Conservation (phyloP, 2,113 vertebrate genomes). For the Brachypodius melanocephalos region DNA sequence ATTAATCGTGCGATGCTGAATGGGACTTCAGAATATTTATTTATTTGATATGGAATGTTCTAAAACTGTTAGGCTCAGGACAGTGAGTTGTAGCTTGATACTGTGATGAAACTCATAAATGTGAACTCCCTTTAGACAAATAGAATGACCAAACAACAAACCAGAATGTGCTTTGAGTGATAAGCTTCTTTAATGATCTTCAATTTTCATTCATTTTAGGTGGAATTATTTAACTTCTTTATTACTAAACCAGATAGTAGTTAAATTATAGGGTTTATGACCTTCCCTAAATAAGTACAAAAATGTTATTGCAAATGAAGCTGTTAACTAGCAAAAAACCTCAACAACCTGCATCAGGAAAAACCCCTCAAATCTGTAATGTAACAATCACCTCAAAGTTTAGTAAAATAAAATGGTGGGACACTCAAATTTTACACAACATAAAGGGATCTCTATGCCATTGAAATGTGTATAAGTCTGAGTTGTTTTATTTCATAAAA, state of each 20-base stretch:
- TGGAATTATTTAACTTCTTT: neutral
- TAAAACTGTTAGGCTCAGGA: neutral
- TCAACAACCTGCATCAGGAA: neutral
- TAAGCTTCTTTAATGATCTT: neutral
- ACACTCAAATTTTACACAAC: neutral
- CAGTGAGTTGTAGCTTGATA: neutral
- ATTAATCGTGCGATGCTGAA: neutral
- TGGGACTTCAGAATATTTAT: neutral
- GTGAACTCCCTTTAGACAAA: neutral
- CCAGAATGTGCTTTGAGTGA: neutral
- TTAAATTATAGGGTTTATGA: neutral
- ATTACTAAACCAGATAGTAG: neutral
- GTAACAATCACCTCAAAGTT: neutral
- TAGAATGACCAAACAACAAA: neutral
- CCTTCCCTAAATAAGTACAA: neutral
- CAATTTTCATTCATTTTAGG: neutral
- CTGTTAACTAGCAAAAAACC: neutral
- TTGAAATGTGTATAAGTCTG: neutral
- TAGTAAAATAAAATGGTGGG: neutral
- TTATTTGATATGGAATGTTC: neutral
- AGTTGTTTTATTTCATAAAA: slow-evolving; percentile 6
- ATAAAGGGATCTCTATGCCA: neutral
- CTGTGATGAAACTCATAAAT: neutral
- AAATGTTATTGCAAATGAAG: neutral
- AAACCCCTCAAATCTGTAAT: neutral